Evolutionary conservation across 2,888 invertebrate genomes (phyloP), one percentile per base, ranked within the genome.

Genomic region (Cephus pygmeus): DNA sequence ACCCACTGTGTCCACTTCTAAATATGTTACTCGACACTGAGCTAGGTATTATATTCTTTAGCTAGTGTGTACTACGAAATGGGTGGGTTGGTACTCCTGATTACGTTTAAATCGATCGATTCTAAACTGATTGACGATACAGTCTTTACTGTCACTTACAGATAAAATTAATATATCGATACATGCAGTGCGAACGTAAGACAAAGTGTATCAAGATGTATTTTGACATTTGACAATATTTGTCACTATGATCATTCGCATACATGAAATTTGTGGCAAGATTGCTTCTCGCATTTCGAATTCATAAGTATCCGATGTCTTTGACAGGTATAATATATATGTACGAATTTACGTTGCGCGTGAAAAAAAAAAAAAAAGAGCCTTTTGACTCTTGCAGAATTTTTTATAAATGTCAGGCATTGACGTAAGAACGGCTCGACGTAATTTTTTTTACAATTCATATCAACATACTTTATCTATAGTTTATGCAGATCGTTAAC

Each of bases 21-120:
- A 77, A 79, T 77, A 79, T n/a, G 77, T 73, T 73, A 81, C 69
- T 30, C 74, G 79, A 81, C 71, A 81, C 77, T 75, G 3, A 35
- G 36, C 69, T 69, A 69, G 74, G 77, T 81, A 75, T 81, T 56
- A 34, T 71, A 56, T 56, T 56, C 56, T 56, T 56, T 23, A 56
- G 56, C 23, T 23, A 56, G 56, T 56, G 23, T 56, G 23, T 3
- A 56, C 56, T 56, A 56, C 56, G 56, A 56, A 56, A 56, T 23
- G 23, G 56, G 23, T 56, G 56, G 56, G 56, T 15, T 15, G 40
- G 15, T 0, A 40, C 23, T 56, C 56, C 23, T 56, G 56, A 6
- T 56, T 56, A 9, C 23, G 2, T 23, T 56, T 23, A 23, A 56
- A 15, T 56, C 56, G 56, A 56, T 56, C 56, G 3, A 56, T 56